Evolutionary conservation across 2,888 invertebrate genomes (phyloP).

Genomic region (Octodonta nipae): DNA sequence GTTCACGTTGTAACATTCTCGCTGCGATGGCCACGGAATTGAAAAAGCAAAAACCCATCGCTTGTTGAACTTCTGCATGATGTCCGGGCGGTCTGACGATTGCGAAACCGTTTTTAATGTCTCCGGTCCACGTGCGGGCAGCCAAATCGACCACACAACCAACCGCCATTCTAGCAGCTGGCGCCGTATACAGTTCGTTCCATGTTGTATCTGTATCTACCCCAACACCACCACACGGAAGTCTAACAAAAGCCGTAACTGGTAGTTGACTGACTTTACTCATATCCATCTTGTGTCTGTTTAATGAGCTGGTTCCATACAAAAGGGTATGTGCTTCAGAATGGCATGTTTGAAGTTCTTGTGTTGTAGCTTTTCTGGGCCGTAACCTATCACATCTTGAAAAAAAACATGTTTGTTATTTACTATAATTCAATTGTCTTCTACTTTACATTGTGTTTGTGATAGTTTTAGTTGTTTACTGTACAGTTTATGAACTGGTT

Average conservation of each 20-base stretch:
- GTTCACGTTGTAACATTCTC: constrained; percentile 68
- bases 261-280: constrained; percentile 55
- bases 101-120: constrained; percentile 84
- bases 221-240: constrained; percentile 96
- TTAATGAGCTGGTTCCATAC: constrained; percentile 77
- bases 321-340: constrained; percentile 81
- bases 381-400: constrained; percentile 16
- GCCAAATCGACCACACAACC: constrained; percentile 93
- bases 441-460: too few relatives aligned
- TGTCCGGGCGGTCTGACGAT: constrained; percentile 89
- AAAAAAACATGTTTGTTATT: too few relatives aligned
- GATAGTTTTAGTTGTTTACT: too few relatives aligned
- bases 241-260: constrained; percentile 70
- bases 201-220: constrained; percentile 96
- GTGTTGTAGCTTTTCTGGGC: constrained; percentile 71
- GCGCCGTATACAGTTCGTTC: constrained; percentile 87
- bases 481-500: too few relatives aligned
- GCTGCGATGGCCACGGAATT: constrained; percentile 92
- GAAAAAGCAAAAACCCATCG: constrained; percentile 99
- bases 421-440: too few relatives aligned
- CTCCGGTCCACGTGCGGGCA: constrained; percentile 61
- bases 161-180: constrained; percentile 89
- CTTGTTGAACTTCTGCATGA: constrained; percentile 85
- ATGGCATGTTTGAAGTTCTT: constrained; percentile 86
- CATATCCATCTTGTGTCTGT: constrained; percentile 67